Base-by-base conservation (phyloP, 2,113 vertebrate species). In the Ranitomeya imitator region DNA sequence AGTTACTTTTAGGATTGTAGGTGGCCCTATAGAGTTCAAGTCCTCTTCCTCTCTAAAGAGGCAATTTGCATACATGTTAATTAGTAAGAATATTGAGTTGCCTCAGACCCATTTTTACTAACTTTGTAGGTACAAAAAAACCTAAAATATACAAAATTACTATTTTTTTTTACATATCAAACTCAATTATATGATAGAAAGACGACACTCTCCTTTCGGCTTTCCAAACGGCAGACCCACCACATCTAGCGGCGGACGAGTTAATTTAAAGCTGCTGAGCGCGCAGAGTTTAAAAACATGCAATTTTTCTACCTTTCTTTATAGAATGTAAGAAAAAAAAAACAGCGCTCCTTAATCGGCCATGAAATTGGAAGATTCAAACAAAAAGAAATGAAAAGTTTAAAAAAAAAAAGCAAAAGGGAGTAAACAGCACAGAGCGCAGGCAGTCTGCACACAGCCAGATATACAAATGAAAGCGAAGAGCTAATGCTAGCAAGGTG, bases 381-480 rank as follows among this genome's bases (percentile, higher is more conserved):
- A 89, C 82, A 89, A 89, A 89, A 89, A 89, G 81, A 69, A 89
- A 84, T 85, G 82, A 85, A 85, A 85, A 89, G 87, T 89, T 89
- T 73, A 89, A 85, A 89, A 89, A 92, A 91, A 90, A 37, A 86
- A 74, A 89, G 90, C 37, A 37, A 84, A 74, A 89, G 90, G 91
- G 91, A 86, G 91, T 88, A 79, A 88, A 91, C 89, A 88, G 90
- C 92, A 90, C 81, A 90, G 93, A 91, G 91, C 90, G 90, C 89
- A 90, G 92, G 91, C 85, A 91, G 91, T 91, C 88, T 85, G 86
- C 85, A 86, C 73, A 81, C 90, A 89, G 92, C 90, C 82, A 83
- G 85, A 88, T 90, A 94, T 93, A 81, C 85, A 16, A 92, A 83
- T 90, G 85, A 93, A 95, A 94, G 93, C 91, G 91, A 93, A 51